These are phyloP conservation scores for Achatina immaculata DNA, from an alignment of 1,140 invertebrate genomes.

Conservation along the genomic window DNA sequence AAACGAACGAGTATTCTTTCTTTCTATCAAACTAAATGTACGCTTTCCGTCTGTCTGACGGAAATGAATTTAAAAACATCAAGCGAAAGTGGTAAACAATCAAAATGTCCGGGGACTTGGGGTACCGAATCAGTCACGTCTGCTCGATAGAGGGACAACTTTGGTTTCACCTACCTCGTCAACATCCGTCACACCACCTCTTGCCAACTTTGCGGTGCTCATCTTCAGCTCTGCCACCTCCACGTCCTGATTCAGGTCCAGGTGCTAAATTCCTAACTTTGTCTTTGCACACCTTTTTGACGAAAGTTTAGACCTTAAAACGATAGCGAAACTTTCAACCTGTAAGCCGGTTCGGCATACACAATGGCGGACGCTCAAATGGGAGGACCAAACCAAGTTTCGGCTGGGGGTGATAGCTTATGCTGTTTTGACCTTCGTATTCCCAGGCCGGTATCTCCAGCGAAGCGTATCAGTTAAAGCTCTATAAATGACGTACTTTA, in stretches of 20 bases:
- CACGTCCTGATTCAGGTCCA: neutral
- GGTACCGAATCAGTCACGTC: too few species aligned
- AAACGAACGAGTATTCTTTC: too few species aligned
- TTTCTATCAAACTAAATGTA: too few species aligned
- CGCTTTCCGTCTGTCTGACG: too few species aligned
- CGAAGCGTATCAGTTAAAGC: neutral
- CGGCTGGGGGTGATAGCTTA: neutral
- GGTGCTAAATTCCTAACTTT: neutral
- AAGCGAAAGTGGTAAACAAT: too few species aligned
- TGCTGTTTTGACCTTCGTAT: neutral
- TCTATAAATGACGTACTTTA: neutral
- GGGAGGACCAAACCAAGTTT: neutral
- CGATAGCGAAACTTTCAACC: neutral
- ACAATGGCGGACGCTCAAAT: neutral
- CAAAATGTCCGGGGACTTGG: too few species aligned
- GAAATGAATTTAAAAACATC: too few species aligned
- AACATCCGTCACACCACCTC: neutral
- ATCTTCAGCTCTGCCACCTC: neutral
- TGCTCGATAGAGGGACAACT: neutral
- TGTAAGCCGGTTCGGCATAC: neutral
- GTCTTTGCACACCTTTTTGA: neutral
- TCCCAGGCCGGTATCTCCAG: neutral
- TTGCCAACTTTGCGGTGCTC: neutral
- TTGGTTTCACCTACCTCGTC: neutral
- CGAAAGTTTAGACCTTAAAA: neutral